These are phyloP conservation scores for Bubalus kerabau DNA, from an alignment of 2,113 vertebrate genomes.

Conservation along the genomic window DNA sequence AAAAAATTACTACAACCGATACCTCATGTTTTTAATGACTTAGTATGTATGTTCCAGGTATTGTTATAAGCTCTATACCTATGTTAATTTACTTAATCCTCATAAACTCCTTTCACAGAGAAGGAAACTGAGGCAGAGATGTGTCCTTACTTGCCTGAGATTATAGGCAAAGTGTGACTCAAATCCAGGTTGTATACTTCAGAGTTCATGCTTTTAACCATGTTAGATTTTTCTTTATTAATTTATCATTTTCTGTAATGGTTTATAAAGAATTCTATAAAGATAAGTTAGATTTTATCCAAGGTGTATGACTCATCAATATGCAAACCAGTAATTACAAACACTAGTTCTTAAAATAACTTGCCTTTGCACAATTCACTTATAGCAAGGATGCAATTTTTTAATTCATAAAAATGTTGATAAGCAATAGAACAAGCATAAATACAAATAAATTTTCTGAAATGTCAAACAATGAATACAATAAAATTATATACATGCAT, in stretches of 20 bases:
- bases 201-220: background rate
- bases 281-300: background rate
- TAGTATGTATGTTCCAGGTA: background rate
- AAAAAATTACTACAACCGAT: background rate
- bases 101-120: background rate
- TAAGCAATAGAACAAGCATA: background rate
- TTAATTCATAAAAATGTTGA: slow-evolving; percentile 1
- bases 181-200: background rate
- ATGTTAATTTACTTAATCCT: background rate
- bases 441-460: background rate
- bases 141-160: background rate
- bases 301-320: background rate
- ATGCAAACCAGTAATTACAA: background rate
- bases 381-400: background rate
- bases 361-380: background rate
- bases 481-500: background rate
- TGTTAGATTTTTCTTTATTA: background rate
- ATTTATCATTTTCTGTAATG: background rate
- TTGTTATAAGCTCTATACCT: background rate
- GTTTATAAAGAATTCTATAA: background rate
- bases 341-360: background rate
- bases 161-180: background rate
- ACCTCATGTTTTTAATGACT: background rate
- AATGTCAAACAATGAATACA: background rate
- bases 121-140: background rate